Evolutionary conservation across 1,140 invertebrate species (phyloP).

Genomic region (Drosophila suzukii): DNA sequence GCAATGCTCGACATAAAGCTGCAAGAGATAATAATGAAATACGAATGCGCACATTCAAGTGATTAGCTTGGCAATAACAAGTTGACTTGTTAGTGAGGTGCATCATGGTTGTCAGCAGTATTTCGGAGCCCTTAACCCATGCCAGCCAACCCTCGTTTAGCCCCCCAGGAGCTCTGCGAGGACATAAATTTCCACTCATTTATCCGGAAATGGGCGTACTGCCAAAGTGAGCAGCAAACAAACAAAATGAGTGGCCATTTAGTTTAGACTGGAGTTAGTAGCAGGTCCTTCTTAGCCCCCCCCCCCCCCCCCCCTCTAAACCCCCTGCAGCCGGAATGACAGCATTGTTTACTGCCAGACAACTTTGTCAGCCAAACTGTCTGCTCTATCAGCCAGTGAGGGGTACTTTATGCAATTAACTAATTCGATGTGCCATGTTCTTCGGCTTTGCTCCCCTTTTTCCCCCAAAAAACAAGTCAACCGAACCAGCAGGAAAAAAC

Average conservation of each 20-base stretch:
- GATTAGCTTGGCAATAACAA: conserved; percentile 68
- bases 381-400: conserved; percentile 44
- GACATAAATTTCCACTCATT: conserved; percentile 71
- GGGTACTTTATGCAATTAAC: conserved; percentile 73
- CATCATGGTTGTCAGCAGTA: conserved; percentile 56
- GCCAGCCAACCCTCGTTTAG: no score
- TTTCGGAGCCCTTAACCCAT: conserved; percentile 12
- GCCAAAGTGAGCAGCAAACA: conserved; percentile 67
- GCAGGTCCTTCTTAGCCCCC: conserved; percentile 4
- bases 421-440: conserved; percentile 66
- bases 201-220: conserved; percentile 57
- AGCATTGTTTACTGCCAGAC: conserved; percentile 64
- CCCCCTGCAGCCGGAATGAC: conserved; percentile 5
- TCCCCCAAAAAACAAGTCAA: conserved; percentile 1
- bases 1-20: not conserved
- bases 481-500: conserved; percentile 7
- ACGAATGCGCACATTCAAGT: conserved; percentile 49
- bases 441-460: conserved; percentile 17
- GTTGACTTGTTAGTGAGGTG: conserved; percentile 38
- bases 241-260: conserved; percentile 68
- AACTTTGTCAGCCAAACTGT: conserved; percentile 61
- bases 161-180: not conserved
- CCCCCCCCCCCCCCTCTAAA: not conserved
- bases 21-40: conserved; percentile 27
- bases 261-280: conserved; percentile 57